Conservation (phyloP, 2,888 invertebrate species). For the Apodemia mormo region DNA sequence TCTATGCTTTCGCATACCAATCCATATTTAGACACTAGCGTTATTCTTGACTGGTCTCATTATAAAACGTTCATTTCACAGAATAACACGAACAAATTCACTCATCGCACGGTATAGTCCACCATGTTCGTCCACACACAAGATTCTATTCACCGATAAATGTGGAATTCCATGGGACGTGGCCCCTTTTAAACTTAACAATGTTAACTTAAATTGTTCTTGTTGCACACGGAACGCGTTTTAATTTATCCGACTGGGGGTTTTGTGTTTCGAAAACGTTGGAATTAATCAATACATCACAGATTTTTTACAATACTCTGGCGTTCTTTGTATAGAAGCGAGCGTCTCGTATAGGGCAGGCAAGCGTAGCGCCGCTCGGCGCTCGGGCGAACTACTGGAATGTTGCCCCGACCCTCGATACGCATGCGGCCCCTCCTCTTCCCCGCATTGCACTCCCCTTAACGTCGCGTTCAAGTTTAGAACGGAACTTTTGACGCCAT, state of each 20-base stretch:
- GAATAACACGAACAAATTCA: conserved; percentile 66
- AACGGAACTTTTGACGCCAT: conserved; percentile 54
- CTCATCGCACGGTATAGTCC: conserved; percentile 63
- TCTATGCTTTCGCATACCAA: conserved; percentile 55
- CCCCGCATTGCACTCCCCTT: conserved; percentile 44
- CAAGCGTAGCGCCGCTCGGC: conserved; percentile 65
- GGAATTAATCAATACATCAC: conserved; percentile 82
- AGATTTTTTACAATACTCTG: conserved; percentile 78
- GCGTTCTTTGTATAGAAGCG: conserved; percentile 77
- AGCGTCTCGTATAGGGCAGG: conserved; percentile 53
- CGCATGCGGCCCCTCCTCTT: conserved; percentile 65
- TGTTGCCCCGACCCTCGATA: conserved; percentile 65
- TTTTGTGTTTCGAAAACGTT: conserved; percentile 63
- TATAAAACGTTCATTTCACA: conserved; percentile 55
- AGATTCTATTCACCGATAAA: conserved; percentile 81
- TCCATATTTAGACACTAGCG: conserved; percentile 65
- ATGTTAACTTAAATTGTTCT: conserved; percentile 50
- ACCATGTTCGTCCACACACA: conserved; percentile 74
- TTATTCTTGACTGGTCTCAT: conserved; percentile 43
- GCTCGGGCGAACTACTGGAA: conserved; percentile 74
- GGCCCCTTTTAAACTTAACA: conserved; percentile 62
- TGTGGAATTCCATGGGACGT: conserved; percentile 79
- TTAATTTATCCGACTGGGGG: conserved; percentile 43
- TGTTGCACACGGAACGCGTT: conserved; percentile 47
- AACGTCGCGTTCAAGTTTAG: conserved; percentile 64